Percentiles rank a stretch among this genome's conserved stretches.
Evolutionary conservation across 2,797 vertebrate species (phyloP).

Genomic region (Chiroxiphia lanceolata): DNA sequence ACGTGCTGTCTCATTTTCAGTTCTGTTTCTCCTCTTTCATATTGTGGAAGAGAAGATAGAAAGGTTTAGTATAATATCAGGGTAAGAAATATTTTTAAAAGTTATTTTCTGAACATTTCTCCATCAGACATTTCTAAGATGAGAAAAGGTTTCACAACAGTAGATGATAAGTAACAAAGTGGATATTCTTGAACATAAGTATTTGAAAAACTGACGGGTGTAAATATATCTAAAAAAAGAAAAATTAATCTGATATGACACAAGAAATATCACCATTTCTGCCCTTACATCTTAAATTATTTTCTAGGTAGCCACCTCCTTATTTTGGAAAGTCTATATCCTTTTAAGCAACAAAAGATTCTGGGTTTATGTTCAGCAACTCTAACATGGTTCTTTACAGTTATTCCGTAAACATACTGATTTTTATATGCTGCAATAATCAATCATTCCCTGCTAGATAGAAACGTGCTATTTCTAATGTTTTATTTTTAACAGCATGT

Average conservation of each 20-base stretch:
- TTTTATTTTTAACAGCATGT: constrained; percentile 68
- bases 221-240: background rate
- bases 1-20: background rate
- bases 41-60: background rate
- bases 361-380: background rate
- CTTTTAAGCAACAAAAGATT: constrained; percentile 16
- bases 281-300: constrained; percentile 32
- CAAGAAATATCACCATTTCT: background rate
- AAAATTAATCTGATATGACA: background rate
- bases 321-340: background rate
- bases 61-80: background rate
- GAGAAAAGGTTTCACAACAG: background rate
- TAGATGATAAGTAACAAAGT: background rate
- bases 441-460: constrained; percentile 56
- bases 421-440: constrained; percentile 47
- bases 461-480: constrained; percentile 57
- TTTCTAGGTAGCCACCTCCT: background rate
- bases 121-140: background rate
- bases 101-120: background rate
- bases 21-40: background rate
- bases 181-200: background rate
- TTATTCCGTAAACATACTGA: constrained; percentile 20
- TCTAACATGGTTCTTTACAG: background rate
- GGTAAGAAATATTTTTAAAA: background rate
- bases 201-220: background rate